Conservation (phyloP, 2,797 vertebrate genomes). For the Sandelia bainsii region DNA sequence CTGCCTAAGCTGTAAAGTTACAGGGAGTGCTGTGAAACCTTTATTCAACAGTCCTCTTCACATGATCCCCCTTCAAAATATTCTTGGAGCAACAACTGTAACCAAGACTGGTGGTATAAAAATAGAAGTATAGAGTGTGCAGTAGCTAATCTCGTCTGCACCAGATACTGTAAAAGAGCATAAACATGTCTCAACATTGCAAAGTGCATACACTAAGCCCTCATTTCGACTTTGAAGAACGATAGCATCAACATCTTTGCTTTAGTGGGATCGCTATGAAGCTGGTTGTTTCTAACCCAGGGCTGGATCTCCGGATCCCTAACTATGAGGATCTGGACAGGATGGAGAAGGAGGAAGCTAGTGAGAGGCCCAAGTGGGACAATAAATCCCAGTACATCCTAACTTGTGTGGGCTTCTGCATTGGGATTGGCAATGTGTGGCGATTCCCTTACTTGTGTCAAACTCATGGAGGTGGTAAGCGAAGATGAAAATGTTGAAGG, state of each 20-base stretch:
- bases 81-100: constrained; percentile 68
- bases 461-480: constrained; percentile 93
- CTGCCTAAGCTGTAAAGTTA: neutral
- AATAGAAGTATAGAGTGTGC: constrained; percentile 18
- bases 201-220: neutral
- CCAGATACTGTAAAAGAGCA: constrained; percentile 42
- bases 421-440: constrained; percentile 95
- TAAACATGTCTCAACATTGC: constrained; percentile 28
- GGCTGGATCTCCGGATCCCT: constrained; percentile 65
- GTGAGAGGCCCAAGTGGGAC: constrained; percentile 92
- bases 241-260: constrained; percentile 1
- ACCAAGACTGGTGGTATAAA: constrained; percentile 7
- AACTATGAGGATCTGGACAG: constrained; percentile 83
- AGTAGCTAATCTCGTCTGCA: constrained; percentile 20
- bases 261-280: constrained; percentile 51
- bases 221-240: constrained; percentile 15
- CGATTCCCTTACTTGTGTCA: constrained; percentile 94
- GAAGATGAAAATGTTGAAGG: neutral
- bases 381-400: constrained; percentile 96
- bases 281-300: constrained; percentile 65
- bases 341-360: constrained; percentile 84
- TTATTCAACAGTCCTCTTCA: neutral
- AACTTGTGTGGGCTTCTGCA: constrained; percentile 93
- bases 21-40: neutral
- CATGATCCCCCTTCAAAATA: neutral